phyloP scores from a whole-genome alignment of 37 sponge, comb jelly and placozoan species.

The Theonella swinhoei region DNA sequence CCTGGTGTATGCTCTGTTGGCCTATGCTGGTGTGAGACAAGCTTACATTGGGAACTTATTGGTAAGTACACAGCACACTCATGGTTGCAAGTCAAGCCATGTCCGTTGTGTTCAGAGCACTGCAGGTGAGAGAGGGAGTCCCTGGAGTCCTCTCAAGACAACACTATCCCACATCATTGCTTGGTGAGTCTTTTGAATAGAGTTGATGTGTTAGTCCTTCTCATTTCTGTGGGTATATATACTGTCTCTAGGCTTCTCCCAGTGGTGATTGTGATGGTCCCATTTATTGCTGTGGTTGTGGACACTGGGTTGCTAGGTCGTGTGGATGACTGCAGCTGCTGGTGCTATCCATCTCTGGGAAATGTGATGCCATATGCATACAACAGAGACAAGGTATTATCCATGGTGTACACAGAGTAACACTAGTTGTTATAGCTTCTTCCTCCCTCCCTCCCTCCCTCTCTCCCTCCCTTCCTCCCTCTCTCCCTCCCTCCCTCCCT shows the following conservation, averaged over 20 bases:
- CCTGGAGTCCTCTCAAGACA: conserved; percentile 1
- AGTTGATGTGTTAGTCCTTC: too few relatives aligned
- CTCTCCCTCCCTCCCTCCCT: too few relatives aligned
- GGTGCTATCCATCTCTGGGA: conserved; percentile 41
- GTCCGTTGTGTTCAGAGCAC: too few relatives aligned
- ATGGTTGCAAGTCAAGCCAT: too few relatives aligned
- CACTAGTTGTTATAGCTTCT: background rate
- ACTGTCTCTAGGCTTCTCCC: conserved; percentile 28
- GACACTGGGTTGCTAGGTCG: background rate
- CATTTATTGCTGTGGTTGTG: conserved; percentile 14
- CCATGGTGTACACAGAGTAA: background rate
- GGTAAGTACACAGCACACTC: too few relatives aligned
- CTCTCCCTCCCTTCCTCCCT: too few relatives aligned
- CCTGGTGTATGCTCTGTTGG: background rate
- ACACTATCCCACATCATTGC: background rate
- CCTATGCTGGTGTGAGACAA: background rate
- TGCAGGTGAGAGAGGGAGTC: too few relatives aligned
- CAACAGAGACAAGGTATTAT: conserved; percentile 2
- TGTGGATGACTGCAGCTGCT: conserved; percentile 27
- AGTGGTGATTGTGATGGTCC: conserved; percentile 6
- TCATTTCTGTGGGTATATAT: too few relatives aligned
- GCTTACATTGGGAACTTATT: background rate
- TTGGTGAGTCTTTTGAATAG: too few relatives aligned
- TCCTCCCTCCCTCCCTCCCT: background rate
- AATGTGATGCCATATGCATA: conserved; percentile 39